Conservation (phyloP, 30 jellyfish, hydroid and myxozoan genomes). For the Cassiopea andromeda region DNA sequence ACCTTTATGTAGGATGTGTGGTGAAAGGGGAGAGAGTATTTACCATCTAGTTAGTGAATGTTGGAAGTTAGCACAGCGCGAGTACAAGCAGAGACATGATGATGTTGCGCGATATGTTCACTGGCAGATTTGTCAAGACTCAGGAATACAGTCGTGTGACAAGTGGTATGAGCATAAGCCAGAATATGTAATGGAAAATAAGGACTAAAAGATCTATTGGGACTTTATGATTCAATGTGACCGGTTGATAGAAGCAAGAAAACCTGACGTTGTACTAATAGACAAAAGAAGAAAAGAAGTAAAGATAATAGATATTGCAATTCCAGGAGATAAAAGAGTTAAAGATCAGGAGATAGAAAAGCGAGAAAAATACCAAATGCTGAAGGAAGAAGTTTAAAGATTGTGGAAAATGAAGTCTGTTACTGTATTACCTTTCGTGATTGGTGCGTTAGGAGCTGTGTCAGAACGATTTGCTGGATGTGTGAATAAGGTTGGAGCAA, state of each 20-base stretch:
- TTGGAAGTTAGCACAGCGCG: slow-evolving; percentile 6
- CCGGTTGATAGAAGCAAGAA: slow-evolving; percentile 11
- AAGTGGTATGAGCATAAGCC: not conserved
- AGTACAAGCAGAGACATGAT: slow-evolving; percentile 11
- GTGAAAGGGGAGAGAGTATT: slow-evolving; percentile 32
- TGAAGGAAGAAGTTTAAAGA: not conserved
- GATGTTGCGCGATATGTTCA: not conserved
- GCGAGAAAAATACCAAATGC: slow-evolving; percentile 5
- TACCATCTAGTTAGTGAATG: slow-evolving; percentile 25
- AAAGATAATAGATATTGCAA: not conserved
- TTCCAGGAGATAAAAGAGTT: slow-evolving; percentile 18
- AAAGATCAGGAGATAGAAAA: not conserved
- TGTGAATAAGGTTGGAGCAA: not conserved
- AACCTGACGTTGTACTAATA: not conserved
- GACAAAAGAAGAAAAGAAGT: slow-evolving; percentile 1
- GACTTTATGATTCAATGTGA: slow-evolving; percentile 12
- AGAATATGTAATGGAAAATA: not conserved
- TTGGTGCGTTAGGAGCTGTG: not conserved
- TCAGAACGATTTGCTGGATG: not conserved
- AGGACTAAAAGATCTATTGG: not conserved
- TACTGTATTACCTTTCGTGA: not conserved
- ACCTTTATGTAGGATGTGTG: slow-evolving; percentile 17
- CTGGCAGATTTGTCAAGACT: too few species aligned
- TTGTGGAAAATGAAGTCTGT: slow-evolving; percentile 1
- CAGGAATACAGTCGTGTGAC: too few species aligned